A percentile compares a stretch with the other conserved stretches of the same genome.
Conservation (phyloP, 2,113 vertebrate genomes). For the Sphaerodactylus townsendi region DNA sequence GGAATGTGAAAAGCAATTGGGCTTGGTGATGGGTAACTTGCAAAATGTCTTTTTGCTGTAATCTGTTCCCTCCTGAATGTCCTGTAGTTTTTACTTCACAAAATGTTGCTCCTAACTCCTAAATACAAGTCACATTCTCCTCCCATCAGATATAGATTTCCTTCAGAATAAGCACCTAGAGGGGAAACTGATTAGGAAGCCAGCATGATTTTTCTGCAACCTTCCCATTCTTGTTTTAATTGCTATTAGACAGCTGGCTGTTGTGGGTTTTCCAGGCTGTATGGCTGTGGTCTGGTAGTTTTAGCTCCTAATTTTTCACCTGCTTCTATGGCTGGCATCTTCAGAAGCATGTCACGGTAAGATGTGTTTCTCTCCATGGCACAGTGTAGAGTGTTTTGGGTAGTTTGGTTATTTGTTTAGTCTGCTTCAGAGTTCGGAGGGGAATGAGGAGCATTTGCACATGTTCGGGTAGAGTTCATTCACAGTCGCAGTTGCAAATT, state of each 20-base stretch:
- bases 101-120: not conserved
- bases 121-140: not conserved
- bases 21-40: not conserved
- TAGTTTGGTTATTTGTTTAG: too few species aligned
- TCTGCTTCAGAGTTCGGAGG: too few species aligned
- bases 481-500: too few species aligned
- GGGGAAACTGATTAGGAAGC: not conserved
- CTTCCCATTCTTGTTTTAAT: not conserved
- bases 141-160: not conserved
- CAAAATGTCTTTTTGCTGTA: not conserved
- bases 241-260: not conserved
- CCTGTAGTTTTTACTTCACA: not conserved
- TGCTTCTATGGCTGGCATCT: too few species aligned
- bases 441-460: too few species aligned
- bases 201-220: not conserved
- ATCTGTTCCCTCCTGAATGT: not conserved
- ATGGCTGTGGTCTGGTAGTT: too few species aligned
- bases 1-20: slow-evolving; percentile 6
- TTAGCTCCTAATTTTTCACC: too few species aligned
- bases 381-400: too few species aligned
- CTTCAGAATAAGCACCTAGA: not conserved
- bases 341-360: too few species aligned
- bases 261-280: too few species aligned
- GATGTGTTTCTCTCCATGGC: too few species aligned
- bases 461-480: too few species aligned